Base-by-base conservation (phyloP, 2,888 invertebrate genomes). In the Tridacna gigas region DNA sequence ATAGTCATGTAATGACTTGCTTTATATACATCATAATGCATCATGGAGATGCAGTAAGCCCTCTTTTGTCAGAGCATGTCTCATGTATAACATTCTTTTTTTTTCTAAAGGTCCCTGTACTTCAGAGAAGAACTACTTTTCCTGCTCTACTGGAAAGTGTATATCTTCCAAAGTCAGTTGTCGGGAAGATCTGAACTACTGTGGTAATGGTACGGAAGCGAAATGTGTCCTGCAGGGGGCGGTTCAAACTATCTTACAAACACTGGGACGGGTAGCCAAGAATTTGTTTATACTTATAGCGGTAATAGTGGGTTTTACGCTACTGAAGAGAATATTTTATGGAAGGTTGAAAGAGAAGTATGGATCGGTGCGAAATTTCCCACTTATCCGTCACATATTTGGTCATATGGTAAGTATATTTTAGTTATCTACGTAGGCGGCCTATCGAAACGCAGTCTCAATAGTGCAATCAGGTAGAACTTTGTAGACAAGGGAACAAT, bases 301-400 rank as follows among this genome's bases (percentile, higher is more conserved):
- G 2, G 18, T 71, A 11, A 9, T 48, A 9, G 51, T 71, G 1
- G 71, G 22, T 15, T 15, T 71, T 22, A 22, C 26, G n/a, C 71
- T 71, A 25, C 15, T 71, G 18, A 71, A 71, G 51, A 71, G 47
- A 26, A 18, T 71, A 13, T 51, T 18, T 22, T 51, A 51, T 48
- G 11, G 22, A 25, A 51, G 51, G 25, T 22, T 71, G 26, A 71
- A 51, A 37, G 71, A 45, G 47, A 51, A 51, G 25, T 37, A 71
- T 20, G 71, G 71, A 51, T 71, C 71, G 0, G 51, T 71, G 45
- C 22, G 28, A 20, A 71, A 71, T 25, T 25, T 71, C 25, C 71
- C 71, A 15, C 4, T 71, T 5, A 51, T 71, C 51, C 45, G 71
- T 18, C 9, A 26, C 3, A 25, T 71, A 25, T 71, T 71, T 22